Base-by-base conservation (phyloP, 2,113 vertebrate genomes). In the Vimba vimba region DNA sequence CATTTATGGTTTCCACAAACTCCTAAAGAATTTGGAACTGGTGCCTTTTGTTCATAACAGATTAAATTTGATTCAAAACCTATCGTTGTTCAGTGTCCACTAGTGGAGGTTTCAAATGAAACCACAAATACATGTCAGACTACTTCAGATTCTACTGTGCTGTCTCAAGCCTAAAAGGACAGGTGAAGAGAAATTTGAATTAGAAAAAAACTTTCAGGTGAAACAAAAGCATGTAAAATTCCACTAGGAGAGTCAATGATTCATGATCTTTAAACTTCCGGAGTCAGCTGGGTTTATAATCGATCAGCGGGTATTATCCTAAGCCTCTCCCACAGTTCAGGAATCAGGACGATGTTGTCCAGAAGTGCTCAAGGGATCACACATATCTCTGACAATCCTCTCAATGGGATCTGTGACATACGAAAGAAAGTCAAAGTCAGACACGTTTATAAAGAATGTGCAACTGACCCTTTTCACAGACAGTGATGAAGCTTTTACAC, bases 331-430 rank as follows among this genome's bases (percentile, higher is more conserved):
- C 17, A 7, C 1, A 64, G 52, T 39, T 59, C 10, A 21, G 19
- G 2, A 23, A 64, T 43, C 33, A 30, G 36, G 95, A 94, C 0
- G 93, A 91, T 77, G 94, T 60, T 6, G 94, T 94, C 0, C 92
- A 89, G 45, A 95, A 86, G 69, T 92, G 93, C 85, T 94, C 92
- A 0, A 95, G 95, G 39, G 94, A 95, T 7, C 94, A 95, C 93
- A 77, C 95, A 96, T 87, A 96, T 96, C 91, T 96, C 95, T 5
- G 96, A 96, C 84, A 96, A 94, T 17, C 96, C 95, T 33, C 95
- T 95, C 30, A 95, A 95, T 39, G 96, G 96, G 90, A 97, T 97
- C 96, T 97, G 88, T 50, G 33, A 84, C 2, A 86, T 39, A 77
- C 0, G 69, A 4, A 81, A 86, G 86, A 43, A 82, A 73, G 12